phyloP scores from a whole-genome alignment of 2,888 invertebrate species.

The Bembecia ichneumoniformis region DNA sequence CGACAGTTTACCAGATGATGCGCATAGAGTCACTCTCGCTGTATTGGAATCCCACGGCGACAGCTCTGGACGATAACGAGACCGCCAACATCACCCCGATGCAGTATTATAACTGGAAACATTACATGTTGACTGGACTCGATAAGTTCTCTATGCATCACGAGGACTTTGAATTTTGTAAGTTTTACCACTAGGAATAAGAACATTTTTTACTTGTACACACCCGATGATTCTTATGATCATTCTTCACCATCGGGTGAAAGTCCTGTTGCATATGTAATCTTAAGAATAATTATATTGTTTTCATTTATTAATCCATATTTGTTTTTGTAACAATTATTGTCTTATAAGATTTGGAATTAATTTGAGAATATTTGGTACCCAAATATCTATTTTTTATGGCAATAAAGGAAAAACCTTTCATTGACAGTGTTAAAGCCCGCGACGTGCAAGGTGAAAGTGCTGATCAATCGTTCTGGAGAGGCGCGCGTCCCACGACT shows the following conservation, averaged over 20 bases:
- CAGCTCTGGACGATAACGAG: constrained; percentile 67
- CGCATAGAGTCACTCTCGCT: constrained; percentile 82
- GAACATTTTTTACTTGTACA: too few species aligned
- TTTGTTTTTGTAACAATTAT: too few species aligned
- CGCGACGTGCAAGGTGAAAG: constrained; percentile 82
- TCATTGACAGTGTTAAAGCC: constrained; percentile 78
- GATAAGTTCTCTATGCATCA: constrained; percentile 83
- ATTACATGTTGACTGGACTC: constrained; percentile 80
- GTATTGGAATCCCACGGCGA: constrained; percentile 80
- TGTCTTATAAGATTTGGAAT: too few species aligned
- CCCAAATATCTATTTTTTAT: too few species aligned
- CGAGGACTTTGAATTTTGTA: constrained; percentile 85
- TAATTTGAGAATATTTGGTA: too few species aligned
- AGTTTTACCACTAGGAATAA: constrained; percentile 42
- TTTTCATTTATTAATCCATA: too few species aligned
- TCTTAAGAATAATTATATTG: too few species aligned
- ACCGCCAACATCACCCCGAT: constrained; percentile 64
- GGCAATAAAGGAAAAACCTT: too few species aligned
- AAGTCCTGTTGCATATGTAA: too few species aligned
- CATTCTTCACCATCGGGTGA: not conserved
- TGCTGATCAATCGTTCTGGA: constrained; percentile 78
- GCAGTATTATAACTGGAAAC: constrained; percentile 81
- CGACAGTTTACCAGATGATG: constrained; percentile 80
- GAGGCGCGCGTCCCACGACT: constrained; percentile 71
- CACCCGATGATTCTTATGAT: not conserved